A percentile compares a stretch with the other conserved stretches of the same genome.
Conservation (phyloP, 2,888 invertebrate species). For the Pyrochroa serraticornis region DNA sequence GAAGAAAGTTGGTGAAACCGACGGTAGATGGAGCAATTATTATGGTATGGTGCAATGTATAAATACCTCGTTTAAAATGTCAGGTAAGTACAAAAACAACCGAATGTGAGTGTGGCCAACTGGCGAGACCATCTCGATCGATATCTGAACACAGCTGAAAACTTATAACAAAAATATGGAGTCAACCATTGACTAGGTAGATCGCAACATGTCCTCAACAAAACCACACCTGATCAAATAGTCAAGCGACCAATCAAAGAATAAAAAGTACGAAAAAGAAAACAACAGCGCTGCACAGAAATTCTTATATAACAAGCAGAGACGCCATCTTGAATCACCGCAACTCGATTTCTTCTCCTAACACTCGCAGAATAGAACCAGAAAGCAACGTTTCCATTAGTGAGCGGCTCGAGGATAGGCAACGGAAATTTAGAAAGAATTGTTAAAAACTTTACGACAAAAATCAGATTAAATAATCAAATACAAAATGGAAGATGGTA, state of each 20-base stretch:
- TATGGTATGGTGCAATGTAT: slow-evolving; percentile 29
- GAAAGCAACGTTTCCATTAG: no score
- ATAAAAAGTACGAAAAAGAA: no score
- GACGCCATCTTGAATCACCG: no score
- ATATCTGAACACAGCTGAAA: slow-evolving; percentile 40
- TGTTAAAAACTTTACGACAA: no score
- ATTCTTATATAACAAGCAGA: no score
- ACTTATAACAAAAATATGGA: slow-evolving; percentile 42
- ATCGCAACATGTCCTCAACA: neutral
- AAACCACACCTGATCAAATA: slow-evolving; percentile 6
- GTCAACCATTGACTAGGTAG: slow-evolving; percentile 24
- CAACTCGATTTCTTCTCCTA: no score
- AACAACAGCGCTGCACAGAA: no score
- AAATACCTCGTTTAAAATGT: slow-evolving; percentile 45
- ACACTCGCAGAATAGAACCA: no score
- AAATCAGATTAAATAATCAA: no score
- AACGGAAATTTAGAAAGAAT: no score
- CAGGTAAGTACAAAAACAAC: slow-evolving; percentile 42
- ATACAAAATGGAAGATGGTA: no score
- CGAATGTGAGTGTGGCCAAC: slow-evolving; percentile 41
- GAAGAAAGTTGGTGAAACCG: slow-evolving; percentile 4
- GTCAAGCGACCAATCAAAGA: neutral
- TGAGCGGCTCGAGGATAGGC: no score
- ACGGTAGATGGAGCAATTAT: slow-evolving; percentile 7
- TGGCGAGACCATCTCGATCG: slow-evolving; percentile 32